These are phyloP conservation scores for Venusia cambrica DNA, from an alignment of 2,888 invertebrate species.

Conservation along the genomic window DNA sequence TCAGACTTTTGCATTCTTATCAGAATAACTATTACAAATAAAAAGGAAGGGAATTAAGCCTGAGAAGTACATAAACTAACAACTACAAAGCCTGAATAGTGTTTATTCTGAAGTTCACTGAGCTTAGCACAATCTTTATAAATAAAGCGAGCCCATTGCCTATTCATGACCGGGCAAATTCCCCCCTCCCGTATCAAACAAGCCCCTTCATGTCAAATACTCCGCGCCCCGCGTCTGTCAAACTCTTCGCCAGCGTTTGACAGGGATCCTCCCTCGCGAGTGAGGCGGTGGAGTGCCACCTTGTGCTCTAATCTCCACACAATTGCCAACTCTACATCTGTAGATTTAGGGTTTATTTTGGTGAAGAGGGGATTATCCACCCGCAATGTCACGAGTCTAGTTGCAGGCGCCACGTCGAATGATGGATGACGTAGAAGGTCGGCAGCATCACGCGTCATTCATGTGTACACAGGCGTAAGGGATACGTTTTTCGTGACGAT, in stretches of 20 bases:
- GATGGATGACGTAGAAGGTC: slow-evolving; percentile 81
- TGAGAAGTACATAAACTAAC: too few species aligned
- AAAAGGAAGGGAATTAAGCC: too few species aligned
- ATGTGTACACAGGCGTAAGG: slow-evolving; percentile 81
- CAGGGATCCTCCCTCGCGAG: slow-evolving; percentile 79
- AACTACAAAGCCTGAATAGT: slow-evolving; percentile 43
- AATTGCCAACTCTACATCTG: slow-evolving; percentile 33
- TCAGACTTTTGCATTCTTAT: too few species aligned
- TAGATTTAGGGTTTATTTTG: slow-evolving; percentile 36
- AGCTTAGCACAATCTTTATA: slow-evolving; percentile 75
- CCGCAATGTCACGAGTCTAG: slow-evolving; percentile 67
- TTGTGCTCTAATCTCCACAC: slow-evolving; percentile 33
- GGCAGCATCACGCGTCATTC: slow-evolving; percentile 81
- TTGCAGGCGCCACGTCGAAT: slow-evolving; percentile 80
- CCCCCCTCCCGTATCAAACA: slow-evolving; percentile 78
- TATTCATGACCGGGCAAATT: slow-evolving; percentile 81
- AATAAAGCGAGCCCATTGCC: slow-evolving; percentile 80
- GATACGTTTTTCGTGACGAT: slow-evolving; percentile 81
- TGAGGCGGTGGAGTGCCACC: slow-evolving; percentile 74
- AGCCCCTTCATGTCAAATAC: slow-evolving; percentile 82
- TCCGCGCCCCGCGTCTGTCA: slow-evolving; percentile 81
- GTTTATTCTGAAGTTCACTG: slow-evolving; percentile 67
- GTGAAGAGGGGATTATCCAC: slow-evolving; percentile 31
- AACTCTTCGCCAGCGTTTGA: slow-evolving; percentile 81
- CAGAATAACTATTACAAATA: too few species aligned